These are phyloP conservation scores for Saimiri boliviensis DNA, from an alignment of 2,113 vertebrate genomes.

Conservation along the genomic window DNA sequence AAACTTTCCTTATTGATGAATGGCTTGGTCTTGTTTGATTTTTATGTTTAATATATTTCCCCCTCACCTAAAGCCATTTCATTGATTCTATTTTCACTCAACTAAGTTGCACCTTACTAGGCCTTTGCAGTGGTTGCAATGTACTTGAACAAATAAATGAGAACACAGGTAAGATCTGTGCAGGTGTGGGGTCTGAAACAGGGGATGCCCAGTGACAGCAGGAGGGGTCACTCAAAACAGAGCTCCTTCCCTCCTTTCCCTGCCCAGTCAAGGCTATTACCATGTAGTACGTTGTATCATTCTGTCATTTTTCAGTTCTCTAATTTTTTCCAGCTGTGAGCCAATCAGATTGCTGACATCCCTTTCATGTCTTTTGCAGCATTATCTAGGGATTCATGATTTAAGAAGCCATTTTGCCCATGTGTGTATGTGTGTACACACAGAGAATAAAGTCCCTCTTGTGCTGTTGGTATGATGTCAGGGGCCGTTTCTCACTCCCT, in stretches of 20 bases:
- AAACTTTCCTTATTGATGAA: not conserved
- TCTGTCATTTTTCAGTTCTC: conserved; percentile 73
- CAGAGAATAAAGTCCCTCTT: conserved; percentile 90
- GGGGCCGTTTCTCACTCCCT: conserved; percentile 84
- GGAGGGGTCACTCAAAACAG: not conserved
- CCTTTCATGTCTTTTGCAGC: conserved; percentile 79
- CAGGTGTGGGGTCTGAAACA: conserved; percentile 32
- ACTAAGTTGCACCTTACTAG: conserved; percentile 11
- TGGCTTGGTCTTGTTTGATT: not conserved
- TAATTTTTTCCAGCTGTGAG: conserved; percentile 89
- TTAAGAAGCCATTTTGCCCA: conserved; percentile 75
- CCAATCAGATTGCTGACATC: conserved; percentile 87
- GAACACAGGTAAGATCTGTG: conserved; percentile 39
- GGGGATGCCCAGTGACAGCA: not conserved
- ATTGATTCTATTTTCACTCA: conserved; percentile 38
- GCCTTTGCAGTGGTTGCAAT: not conserved
- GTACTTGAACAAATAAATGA: not conserved
- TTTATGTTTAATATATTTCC: not conserved
- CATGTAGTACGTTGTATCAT: conserved; percentile 66
- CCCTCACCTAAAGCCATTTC: not conserved
- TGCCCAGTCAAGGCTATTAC: not conserved
- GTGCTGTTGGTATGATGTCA: conserved; percentile 90
- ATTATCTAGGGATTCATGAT: conserved; percentile 82
- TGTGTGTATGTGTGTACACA: conserved; percentile 43
- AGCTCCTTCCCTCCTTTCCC: not conserved